These are phyloP conservation scores for Lepidocolaptes lacrymiger DNA, from an alignment of 2,797 vertebrate genomes.

Conservation along the genomic window DNA sequence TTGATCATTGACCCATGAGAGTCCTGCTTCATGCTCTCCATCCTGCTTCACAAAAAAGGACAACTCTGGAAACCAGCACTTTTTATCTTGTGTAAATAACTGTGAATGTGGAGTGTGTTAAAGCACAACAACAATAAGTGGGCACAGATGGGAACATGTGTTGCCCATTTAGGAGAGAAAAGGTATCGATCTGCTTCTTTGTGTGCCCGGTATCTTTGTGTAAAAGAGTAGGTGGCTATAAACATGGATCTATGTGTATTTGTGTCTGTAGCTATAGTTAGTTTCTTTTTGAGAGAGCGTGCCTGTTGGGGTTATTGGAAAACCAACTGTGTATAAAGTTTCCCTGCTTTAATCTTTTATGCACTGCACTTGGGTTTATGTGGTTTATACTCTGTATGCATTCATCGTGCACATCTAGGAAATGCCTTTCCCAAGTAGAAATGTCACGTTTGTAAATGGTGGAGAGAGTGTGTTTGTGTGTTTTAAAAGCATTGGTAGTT, in stretches of 20 bases:
- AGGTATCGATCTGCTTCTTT: constrained; percentile 36
- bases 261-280: neutral
- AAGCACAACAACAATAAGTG: constrained; percentile 30
- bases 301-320: constrained; percentile 18
- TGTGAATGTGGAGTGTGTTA: constrained; percentile 36
- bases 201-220: neutral
- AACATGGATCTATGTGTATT: neutral
- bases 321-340: constrained; percentile 32
- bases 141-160: neutral
- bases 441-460: neutral
- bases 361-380: neutral
- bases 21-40: constrained; percentile 37
- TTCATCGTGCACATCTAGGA: neutral
- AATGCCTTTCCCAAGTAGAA: neutral
- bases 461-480: neutral
- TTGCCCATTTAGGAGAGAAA: constrained; percentile 23
- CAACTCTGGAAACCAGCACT: constrained; percentile 21
- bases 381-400: neutral
- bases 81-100: constrained; percentile 53
- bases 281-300: neutral
- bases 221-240: constrained; percentile 2
- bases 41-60: constrained; percentile 31
- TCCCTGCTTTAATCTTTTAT: constrained; percentile 7
- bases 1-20: constrained; percentile 65
- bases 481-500: neutral